Evolutionary conservation across 92 coral and sea anemone species (phyloP), one percentile per base, ranked within the genome.

Genomic region (Desmophyllum pertusum): DNA sequence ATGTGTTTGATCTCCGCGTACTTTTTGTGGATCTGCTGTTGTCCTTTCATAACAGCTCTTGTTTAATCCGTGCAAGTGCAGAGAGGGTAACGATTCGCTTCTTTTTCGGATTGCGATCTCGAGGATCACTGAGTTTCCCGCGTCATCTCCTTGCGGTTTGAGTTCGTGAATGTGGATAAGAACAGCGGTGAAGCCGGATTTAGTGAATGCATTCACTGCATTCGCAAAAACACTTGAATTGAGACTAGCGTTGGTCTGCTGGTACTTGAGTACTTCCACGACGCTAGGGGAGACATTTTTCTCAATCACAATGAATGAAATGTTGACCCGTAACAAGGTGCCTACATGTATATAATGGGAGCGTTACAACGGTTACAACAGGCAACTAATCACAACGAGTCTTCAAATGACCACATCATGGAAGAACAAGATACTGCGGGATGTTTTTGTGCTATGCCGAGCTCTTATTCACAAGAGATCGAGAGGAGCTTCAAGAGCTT

Each of bases 21-120:
- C 55, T 77, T 85, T 13, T 19, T 66, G 36, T 88, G 83, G 88
- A 81, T 61, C 3, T 88, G 84, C 50, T 88, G 91, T 48, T 88
- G 91, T 83, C 91, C 91, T 39, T 63, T 76, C 39, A 62, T n/a
- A 41, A 25, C 30, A 37, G 25, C 72, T 18, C 3, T 42, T 43
- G 11, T 21, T 42, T 27, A 19, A 41, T 31, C 35, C 10, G 37
- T 17, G 29, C 41, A 33, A 21, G 9, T 4, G 10, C 31, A 27
- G 29, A 35, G 45, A 31, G n/a, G n/a, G 51, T 19, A 39, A 42
- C 36, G 33, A 27, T 59, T 39, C 15, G 65, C 15, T 59, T 27
- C 65, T 27, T 55, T n/a, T 59, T 37, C 41, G 27, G 59, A 39
- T 40, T 21, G 14, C 53, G 37, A 23, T n/a, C 50, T 52, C 25